Evolutionary conservation across 2,888 invertebrate genomes (phyloP).

Genomic region (Ceraclea dissimilis): DNA sequence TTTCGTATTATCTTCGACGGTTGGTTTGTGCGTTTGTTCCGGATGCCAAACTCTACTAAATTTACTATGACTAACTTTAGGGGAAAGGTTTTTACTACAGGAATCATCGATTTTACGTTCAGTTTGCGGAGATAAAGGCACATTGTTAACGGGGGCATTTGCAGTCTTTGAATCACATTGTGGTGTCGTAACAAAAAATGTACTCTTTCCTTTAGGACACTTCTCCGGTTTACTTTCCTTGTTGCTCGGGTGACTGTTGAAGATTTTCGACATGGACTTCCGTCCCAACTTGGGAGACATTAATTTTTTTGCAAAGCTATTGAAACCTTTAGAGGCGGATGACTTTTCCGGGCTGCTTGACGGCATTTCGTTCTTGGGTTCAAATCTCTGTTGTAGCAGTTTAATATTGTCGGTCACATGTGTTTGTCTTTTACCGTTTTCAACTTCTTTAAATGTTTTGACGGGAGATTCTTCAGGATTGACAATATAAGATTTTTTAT

Average conservation of each 20-base stretch:
- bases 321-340: constrained; percentile 14
- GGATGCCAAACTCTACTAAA: constrained; percentile 12
- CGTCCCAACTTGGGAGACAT: constrained; percentile 43
- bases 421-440: constrained; percentile 18
- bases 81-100: background rate
- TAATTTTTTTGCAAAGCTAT: constrained; percentile 36
- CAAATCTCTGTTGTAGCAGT: constrained; percentile 21
- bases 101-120: constrained; percentile 8
- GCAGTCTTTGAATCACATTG: constrained; percentile 5
- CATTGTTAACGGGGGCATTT: background rate
- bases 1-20: constrained; percentile 5
- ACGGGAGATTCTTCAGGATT: constrained; percentile 5
- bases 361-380: constrained; percentile 13
- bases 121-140: constrained; percentile 10
- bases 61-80: constrained; percentile 3
- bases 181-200: constrained; percentile 23
- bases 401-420: constrained; percentile 19
- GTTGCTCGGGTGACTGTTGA: constrained; percentile 12
- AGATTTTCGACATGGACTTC: constrained; percentile 24
- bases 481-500: constrained; percentile 20
- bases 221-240: constrained; percentile 16
- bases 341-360: constrained; percentile 11
- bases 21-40: constrained; percentile 6
- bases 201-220: constrained; percentile 22
- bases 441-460: constrained; percentile 5